Percentiles rank a stretch among this genome's conserved stretches.
Conservation (phyloP, 1,140 invertebrate genomes). For the Streblospio benedicti region DNA sequence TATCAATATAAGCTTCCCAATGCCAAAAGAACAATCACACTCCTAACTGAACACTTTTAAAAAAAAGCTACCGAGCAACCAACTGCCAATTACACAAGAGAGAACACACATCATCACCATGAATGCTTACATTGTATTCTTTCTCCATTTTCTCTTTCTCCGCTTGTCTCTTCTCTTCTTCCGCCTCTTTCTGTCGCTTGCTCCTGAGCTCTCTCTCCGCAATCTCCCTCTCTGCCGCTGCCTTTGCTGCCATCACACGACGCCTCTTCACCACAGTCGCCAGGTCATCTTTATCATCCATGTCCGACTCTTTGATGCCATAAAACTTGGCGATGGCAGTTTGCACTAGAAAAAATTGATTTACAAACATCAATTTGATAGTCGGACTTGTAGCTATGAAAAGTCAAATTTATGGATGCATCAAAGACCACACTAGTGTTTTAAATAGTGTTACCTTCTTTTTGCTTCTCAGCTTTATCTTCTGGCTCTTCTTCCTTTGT, state of each 20-base stretch:
- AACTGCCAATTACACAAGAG: not conserved
- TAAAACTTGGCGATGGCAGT: conserved; percentile 34
- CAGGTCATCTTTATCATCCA: conserved; percentile 26
- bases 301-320: conserved; percentile 22
- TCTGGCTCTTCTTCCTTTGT: conserved; percentile 7
- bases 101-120: not conserved
- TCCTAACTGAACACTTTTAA: too few relatives aligned
- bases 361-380: not conserved
- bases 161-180: conserved; percentile 13
- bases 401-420: not conserved
- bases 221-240: not conserved
- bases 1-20: too few relatives aligned
- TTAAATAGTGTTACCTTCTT: not conserved
- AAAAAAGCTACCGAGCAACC: too few relatives aligned
- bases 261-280: conserved; percentile 36
- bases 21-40: too few relatives aligned
- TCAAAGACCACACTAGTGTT: not conserved
- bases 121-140: conserved; percentile 29
- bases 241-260: conserved; percentile 25
- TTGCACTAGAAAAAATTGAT: conserved; percentile 13
- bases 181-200: not conserved
- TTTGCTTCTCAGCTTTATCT: not conserved
- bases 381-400: too few relatives aligned
- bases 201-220: not conserved
- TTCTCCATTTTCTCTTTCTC: conserved; percentile 33